Evolutionary conservation across 2,888 invertebrate species (phyloP).

Genomic region (Troides helena): DNA sequence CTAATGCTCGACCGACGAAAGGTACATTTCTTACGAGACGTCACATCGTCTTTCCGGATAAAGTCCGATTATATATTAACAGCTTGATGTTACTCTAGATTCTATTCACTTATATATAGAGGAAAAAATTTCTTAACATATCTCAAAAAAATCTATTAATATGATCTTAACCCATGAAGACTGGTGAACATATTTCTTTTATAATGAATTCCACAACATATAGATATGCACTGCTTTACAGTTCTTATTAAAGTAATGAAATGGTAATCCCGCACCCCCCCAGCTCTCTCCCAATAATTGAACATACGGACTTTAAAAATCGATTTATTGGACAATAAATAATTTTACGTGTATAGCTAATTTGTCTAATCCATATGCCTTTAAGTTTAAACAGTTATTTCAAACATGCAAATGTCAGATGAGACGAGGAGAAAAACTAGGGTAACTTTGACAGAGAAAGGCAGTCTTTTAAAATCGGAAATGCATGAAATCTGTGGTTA

Average conservation of each 20-base stretch:
- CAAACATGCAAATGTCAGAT: not conserved
- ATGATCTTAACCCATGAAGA: too few species aligned
- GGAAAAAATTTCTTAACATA: too few species aligned
- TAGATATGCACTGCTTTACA: too few species aligned
- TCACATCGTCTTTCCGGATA: not conserved
- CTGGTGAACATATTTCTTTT: too few species aligned
- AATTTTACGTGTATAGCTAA: not conserved
- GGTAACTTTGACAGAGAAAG: conserved; percentile 25
- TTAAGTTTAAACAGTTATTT: not conserved
- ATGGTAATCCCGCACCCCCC: too few species aligned
- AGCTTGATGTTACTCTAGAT: not conserved
- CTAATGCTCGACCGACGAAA: conserved; percentile 30
- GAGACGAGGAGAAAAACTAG: conserved; percentile 2
- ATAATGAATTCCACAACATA: too few species aligned
- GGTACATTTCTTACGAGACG: conserved; percentile 28
- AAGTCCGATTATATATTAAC: not conserved
- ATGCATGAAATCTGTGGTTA: conserved; percentile 46
- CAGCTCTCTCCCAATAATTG: too few species aligned
- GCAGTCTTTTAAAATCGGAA: conserved; percentile 48
- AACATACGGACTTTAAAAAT: too few species aligned
- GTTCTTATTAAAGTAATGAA: too few species aligned
- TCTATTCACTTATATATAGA: not conserved
- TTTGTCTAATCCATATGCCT: not conserved
- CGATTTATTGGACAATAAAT: too few species aligned
- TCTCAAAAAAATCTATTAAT: too few species aligned